These are phyloP conservation scores for Cairina moschata DNA, from an alignment of 2,113 vertebrate genomes.

Conservation along the genomic window DNA sequence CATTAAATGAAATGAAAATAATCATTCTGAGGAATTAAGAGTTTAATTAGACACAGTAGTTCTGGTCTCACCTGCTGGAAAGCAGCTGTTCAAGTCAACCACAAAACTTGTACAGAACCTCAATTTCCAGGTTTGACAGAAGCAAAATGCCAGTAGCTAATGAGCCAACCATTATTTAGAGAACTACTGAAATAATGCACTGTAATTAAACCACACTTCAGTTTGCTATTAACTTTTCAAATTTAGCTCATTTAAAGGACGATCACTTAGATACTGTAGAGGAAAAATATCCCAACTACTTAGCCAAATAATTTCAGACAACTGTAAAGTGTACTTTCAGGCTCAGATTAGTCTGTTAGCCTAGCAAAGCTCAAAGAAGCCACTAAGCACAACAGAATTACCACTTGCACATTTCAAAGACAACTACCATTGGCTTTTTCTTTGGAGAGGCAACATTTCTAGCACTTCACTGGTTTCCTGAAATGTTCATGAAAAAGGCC, in stretches of 20 bases:
- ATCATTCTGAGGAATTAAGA: not conserved
- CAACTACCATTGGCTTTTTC: not conserved
- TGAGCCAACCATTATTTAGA: not conserved
- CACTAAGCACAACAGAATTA: not conserved
- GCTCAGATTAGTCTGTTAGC: not conserved
- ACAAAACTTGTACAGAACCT: not conserved
- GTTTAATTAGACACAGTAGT: not conserved
- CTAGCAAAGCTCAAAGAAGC: not conserved
- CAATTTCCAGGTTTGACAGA: conserved; percentile 25
- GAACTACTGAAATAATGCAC: not conserved
- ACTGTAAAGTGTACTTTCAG: not conserved
- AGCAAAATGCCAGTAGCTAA: conserved; percentile 21
- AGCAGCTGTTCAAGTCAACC: not conserved
- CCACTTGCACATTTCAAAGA: not conserved
- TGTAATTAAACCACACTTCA: not conserved
- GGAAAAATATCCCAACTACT: not conserved
- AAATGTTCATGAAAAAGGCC: fast-evolving
- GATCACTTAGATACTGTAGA: not conserved
- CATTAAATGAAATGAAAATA: not conserved
- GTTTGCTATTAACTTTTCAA: conserved; percentile 12
- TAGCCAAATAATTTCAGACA: not conserved
- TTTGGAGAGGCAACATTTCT: not conserved
- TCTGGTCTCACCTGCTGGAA: conserved; percentile 10
- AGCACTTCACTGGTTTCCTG: not conserved
- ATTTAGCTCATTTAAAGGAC: not conserved